Conservation (phyloP, 2,113 vertebrate genomes). For the Hippocampus zosterae region DNA sequence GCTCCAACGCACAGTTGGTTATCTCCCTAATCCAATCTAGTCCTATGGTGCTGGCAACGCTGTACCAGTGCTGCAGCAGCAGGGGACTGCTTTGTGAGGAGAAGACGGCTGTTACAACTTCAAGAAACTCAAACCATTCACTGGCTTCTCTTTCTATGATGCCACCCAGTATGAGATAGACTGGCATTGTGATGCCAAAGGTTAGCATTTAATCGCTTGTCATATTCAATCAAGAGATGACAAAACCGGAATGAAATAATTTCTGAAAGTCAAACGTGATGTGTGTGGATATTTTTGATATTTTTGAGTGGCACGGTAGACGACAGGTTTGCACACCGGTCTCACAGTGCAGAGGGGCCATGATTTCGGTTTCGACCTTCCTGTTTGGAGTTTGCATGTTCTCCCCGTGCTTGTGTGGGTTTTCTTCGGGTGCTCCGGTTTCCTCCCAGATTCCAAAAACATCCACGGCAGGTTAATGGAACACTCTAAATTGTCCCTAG, state of each 20-base stretch:
- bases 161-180: conserved; percentile 76
- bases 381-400: too few species aligned
- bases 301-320: background rate
- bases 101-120: conserved; percentile 79
- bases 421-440: too few species aligned
- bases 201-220: conserved; percentile 34
- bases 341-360: too few species aligned
- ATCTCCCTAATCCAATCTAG: conserved; percentile 88
- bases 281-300: background rate
- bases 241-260: background rate
- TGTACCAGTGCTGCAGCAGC: conserved; percentile 81
- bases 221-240: background rate
- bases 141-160: conserved; percentile 84
- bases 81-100: conserved; percentile 80
- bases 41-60: conserved; percentile 72
- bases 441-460: too few species aligned
- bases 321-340: too few species aligned
- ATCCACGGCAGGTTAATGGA: too few species aligned
- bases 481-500: too few species aligned
- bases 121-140: conserved; percentile 75
- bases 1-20: conserved; percentile 79
- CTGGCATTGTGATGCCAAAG: conserved; percentile 77
- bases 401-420: too few species aligned
- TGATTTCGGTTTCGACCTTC: too few species aligned
- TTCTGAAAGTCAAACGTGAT: background rate